These are phyloP conservation scores for Acronicta alni DNA, from an alignment of 2,888 invertebrate species.

Conservation along the genomic window DNA sequence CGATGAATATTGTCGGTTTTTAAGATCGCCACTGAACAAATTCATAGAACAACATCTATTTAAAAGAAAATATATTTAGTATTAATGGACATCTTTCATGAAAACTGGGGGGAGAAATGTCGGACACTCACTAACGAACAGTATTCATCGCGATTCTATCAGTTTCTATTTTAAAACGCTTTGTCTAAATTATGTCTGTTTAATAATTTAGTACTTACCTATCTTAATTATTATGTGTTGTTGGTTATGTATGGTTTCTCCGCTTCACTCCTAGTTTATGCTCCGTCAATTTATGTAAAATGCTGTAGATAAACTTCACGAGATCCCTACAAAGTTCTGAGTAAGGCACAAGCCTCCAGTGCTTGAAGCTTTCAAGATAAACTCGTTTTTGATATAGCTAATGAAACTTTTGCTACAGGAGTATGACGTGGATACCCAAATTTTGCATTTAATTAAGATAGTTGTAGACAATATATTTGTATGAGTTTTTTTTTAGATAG, in stretches of 20 bases:
- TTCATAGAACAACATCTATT: too few relatives aligned
- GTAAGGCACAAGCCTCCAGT: conserved; percentile 11
- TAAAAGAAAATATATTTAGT: too few relatives aligned
- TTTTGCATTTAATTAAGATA: too few relatives aligned
- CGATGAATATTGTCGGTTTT: too few relatives aligned
- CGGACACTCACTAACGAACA: too few relatives aligned
- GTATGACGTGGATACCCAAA: too few relatives aligned
- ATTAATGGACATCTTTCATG: too few relatives aligned
- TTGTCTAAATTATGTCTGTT: not conserved
- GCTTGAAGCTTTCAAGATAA: conserved; percentile 18
- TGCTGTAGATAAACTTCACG: conserved; percentile 17
- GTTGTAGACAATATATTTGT: too few relatives aligned
- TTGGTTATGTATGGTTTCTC: not conserved
- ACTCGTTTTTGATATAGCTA: conserved; percentile 32
- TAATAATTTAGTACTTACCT: not conserved
- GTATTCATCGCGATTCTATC: too few relatives aligned
- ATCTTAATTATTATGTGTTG: not conserved
- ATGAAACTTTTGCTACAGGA: conserved; percentile 8
- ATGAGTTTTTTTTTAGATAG: too few relatives aligned
- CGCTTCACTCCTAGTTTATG: not conserved
- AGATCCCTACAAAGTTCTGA: conserved; percentile 6
- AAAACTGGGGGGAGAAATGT: too few relatives aligned
- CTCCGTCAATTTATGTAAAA: not conserved
- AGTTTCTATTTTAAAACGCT: not conserved
- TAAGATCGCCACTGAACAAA: too few relatives aligned